A percentile compares a stretch with the other conserved stretches of the same genome.
phyloP scores from a whole-genome alignment of 2,797 vertebrate species.

The Podarcis lilfordi region DNA sequence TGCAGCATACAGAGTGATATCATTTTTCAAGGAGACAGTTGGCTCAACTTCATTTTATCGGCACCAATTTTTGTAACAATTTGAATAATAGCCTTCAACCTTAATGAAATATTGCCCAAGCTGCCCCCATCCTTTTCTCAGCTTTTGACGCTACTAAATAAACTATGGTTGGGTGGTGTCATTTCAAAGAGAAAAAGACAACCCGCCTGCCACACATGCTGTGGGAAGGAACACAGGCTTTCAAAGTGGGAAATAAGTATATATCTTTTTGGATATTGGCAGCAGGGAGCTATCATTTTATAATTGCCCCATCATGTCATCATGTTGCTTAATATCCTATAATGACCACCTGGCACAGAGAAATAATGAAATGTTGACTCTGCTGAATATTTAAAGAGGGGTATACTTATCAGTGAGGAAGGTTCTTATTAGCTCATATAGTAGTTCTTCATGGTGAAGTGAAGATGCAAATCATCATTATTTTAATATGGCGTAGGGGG shows the following conservation, averaged over 20 bases:
- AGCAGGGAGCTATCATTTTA: conserved; percentile 46
- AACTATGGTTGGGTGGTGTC: background rate
- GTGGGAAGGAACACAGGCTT: conserved; percentile 12
- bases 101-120: background rate
- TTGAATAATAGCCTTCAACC: background rate
- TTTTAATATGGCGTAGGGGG: conserved; percentile 17
- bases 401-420: conserved; percentile 42
- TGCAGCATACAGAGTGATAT: background rate
- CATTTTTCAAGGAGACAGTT: background rate
- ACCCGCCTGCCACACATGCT: background rate
- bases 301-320: conserved; percentile 47
- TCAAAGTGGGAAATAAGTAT: conserved; percentile 29
- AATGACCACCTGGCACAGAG: conserved; percentile 57
- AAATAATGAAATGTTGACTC: conserved; percentile 66
- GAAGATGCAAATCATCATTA: conserved; percentile 32
- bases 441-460: conserved; percentile 46
- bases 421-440: conserved; percentile 44
- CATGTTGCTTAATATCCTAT: conserved; percentile 57
- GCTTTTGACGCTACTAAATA: conserved; percentile 1
- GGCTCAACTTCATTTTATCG: background rate
- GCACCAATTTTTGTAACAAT: background rate
- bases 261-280: conserved; percentile 3
- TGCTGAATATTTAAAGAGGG: conserved; percentile 57
- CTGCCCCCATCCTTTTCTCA: background rate
- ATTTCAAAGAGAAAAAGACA: background rate